phyloP scores from a whole-genome alignment of 2,888 invertebrate genomes.

The Agrilus mali region DNA sequence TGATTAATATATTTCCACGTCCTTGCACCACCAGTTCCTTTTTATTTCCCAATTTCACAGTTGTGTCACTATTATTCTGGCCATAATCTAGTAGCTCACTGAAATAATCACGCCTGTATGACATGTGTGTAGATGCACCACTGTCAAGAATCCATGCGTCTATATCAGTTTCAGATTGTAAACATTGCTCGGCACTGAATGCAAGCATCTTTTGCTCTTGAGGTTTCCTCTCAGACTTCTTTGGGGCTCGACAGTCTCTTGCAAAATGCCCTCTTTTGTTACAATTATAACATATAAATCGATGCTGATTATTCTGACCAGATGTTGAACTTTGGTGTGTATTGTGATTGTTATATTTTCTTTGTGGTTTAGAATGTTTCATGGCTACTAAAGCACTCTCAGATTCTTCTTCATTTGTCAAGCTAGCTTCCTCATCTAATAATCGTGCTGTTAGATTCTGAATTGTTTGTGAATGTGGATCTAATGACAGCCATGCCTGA shows the following conservation, averaged over 20 bases:
- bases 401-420: conserved; percentile 7
- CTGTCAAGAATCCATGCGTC: no score
- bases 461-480: conserved; percentile 14
- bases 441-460: conserved; percentile 12
- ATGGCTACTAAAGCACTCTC: conserved; percentile 8
- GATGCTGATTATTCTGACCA: not conserved
- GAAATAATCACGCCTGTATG: conserved; percentile 10
- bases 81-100: conserved; percentile 3
- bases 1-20: no score
- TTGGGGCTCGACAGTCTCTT: no score
- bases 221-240: no score
- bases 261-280: no score
- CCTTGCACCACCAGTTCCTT: no score
- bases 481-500: no score
- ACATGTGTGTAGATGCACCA: no score
- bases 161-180: no score
- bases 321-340: not conserved
- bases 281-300: conserved; percentile 11
- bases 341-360: not conserved
- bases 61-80: not conserved
- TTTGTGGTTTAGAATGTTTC: not conserved
- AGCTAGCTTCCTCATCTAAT: conserved; percentile 14
- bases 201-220: no score
- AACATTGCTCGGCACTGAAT: no score
- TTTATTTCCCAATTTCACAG: no score